phyloP scores from a whole-genome alignment of 2,888 invertebrate genomes.

The Agrilus mali region DNA sequence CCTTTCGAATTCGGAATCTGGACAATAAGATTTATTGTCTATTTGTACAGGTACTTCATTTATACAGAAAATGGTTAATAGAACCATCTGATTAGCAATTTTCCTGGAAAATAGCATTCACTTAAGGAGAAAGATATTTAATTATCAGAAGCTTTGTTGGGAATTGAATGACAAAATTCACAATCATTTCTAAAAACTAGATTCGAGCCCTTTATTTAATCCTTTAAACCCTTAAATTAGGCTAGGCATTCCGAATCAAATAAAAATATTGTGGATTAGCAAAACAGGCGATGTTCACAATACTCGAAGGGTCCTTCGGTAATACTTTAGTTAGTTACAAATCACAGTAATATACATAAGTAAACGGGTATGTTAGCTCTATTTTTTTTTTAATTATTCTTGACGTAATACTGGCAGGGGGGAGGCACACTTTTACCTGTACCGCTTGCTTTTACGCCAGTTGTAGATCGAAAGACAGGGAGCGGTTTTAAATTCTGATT shows the following conservation, averaged over 20 bases:
- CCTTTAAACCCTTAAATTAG: too few relatives aligned
- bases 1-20: too few relatives aligned
- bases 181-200: neutral
- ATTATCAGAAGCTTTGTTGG: slow-evolving; percentile 25
- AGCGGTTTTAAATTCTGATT: slow-evolving; percentile 31
- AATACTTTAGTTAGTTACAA: slow-evolving; percentile 6
- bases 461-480: slow-evolving; percentile 10
- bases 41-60: too few relatives aligned
- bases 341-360: slow-evolving; percentile 7
- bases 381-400: slow-evolving; percentile 2
- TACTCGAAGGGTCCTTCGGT: slow-evolving; percentile 3
- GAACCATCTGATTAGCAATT: too few relatives aligned
- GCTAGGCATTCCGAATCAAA: too few relatives aligned
- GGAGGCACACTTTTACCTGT: slow-evolving; percentile 20
- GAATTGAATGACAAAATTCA: slow-evolving; percentile 1
- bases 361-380: slow-evolving; percentile 14
- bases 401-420: neutral
- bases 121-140: neutral
- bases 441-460: slow-evolving; percentile 10
- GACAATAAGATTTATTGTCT: too few relatives aligned
- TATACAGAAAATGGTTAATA: too few relatives aligned
- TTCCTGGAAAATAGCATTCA: neutral
- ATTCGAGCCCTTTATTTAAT: too few relatives aligned
- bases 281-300: too few relatives aligned
- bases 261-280: too few relatives aligned